Evolutionary conservation across 92 coral and sea anemone genomes (phyloP).

Genomic region (Pocillopora meandrina): DNA sequence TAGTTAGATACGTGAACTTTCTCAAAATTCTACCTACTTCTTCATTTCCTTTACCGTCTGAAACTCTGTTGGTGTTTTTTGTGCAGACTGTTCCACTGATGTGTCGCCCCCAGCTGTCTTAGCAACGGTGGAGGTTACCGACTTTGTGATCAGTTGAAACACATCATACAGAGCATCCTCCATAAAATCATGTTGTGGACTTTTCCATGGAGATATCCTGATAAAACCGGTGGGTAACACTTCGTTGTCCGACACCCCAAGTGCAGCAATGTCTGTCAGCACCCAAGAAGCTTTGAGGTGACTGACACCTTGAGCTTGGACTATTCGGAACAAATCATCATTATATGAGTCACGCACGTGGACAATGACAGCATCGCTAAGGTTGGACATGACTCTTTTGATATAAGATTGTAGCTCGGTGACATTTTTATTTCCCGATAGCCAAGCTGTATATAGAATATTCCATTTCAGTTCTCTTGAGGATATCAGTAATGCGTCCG

Average conservation of each 20-base stretch:
- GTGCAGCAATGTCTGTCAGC: constrained; percentile 15
- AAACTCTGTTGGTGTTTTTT: neutral
- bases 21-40: neutral
- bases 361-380: constrained; percentile 3
- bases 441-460: neutral
- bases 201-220: constrained; percentile 10
- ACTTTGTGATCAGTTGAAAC: constrained; percentile 2
- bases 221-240: constrained; percentile 7
- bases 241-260: neutral
- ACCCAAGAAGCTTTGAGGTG: neutral
- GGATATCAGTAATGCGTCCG: neutral
- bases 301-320: constrained; percentile 5
- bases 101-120: no score
- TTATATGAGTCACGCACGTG: constrained; percentile 6
- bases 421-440: neutral
- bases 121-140: neutral
- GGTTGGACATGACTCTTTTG: neutral
- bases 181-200: neutral
- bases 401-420: neutral
- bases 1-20: no score
- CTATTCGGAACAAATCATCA: constrained; percentile 12
- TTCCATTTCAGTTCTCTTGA: constrained; percentile 13
- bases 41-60: neutral
- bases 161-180: constrained; percentile 20
- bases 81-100: neutral